Evolutionary conservation across 2,113 vertebrate genomes (phyloP).

Genomic region (Xyliphius kryptos): DNA sequence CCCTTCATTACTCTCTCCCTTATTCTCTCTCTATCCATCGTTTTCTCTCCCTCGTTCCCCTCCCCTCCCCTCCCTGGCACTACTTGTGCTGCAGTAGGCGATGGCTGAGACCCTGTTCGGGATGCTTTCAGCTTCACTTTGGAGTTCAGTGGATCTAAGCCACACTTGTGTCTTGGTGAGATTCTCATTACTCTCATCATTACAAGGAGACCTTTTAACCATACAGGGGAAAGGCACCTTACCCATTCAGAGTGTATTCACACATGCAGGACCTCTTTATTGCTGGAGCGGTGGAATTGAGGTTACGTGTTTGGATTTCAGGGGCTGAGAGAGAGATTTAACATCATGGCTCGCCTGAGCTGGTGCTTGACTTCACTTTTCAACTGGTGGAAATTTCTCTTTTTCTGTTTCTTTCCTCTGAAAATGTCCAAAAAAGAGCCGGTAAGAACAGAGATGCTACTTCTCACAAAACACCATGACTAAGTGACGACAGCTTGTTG

Average conservation of each 20-base stretch:
- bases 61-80: conserved; percentile 41
- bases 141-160: conserved; percentile 29
- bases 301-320: conserved; percentile 17
- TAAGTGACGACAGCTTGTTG: neutral
- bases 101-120: conserved; percentile 7
- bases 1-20: conserved; percentile 46
- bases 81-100: conserved; percentile 56
- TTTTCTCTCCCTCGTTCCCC: conserved; percentile 39
- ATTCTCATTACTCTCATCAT: neutral
- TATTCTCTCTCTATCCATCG: conserved; percentile 38
- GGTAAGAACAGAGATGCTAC: conserved; percentile 49
- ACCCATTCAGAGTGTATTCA: conserved; percentile 19
- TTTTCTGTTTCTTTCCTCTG: conserved; percentile 73
- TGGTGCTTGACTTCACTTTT: conserved; percentile 73
- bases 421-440: conserved; percentile 48
- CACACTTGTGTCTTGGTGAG: conserved; percentile 14
- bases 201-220: neutral
- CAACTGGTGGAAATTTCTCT: conserved; percentile 73
- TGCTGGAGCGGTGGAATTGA: conserved; percentile 6
- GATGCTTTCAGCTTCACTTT: conserved; percentile 19
- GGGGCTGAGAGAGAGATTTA: conserved; percentile 9
- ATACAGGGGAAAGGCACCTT: conserved; percentile 10
- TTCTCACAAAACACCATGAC: neutral
- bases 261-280: conserved; percentile 16
- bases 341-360: conserved; percentile 70